Percentiles rank a stretch among this genome's conserved stretches.
Evolutionary conservation across 30 jellyfish, hydroid and myxozoan genomes (phyloP).

Genomic region (Nemopilema nomurai): DNA sequence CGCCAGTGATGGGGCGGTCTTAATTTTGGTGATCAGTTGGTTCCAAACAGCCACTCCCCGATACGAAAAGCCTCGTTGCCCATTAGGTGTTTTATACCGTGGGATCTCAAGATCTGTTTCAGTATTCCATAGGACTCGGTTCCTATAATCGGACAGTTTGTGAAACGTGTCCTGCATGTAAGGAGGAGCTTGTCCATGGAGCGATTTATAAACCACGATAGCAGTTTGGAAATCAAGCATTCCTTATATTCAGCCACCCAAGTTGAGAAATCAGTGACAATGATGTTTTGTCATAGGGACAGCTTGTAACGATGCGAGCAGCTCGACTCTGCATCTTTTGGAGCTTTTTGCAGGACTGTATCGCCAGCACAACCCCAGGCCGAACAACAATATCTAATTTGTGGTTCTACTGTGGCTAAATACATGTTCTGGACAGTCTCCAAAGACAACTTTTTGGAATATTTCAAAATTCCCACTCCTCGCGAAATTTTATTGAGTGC

Average conservation of each 20-base stretch:
- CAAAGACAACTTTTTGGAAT: conserved; percentile 8
- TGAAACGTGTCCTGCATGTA: conserved; percentile 33
- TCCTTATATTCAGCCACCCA: conserved; percentile 5
- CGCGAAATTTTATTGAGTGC: conserved; percentile 18
- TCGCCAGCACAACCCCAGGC: conserved; percentile 34
- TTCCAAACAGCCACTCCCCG: conserved; percentile 41
- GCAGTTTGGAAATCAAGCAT: conserved; percentile 39
- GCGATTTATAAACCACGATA: conserved; percentile 22
- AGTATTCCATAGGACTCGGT: conserved; percentile 24
- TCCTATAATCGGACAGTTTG: conserved; percentile 36
- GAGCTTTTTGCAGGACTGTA: conserved; percentile 1
- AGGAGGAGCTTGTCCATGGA: conserved; percentile 43
- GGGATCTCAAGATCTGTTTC: conserved; percentile 24
- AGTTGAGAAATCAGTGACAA: background rate
- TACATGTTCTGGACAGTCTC: conserved; percentile 6
- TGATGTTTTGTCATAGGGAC: conserved; percentile 2
- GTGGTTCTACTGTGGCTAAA: conserved; percentile 1
- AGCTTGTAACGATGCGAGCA: conserved; percentile 10
- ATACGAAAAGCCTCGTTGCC: conserved; percentile 45
- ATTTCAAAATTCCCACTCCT: conserved; percentile 13
- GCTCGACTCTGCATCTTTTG: conserved; percentile 10
- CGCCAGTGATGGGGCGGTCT: background rate
- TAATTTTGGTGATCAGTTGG: conserved; percentile 27
- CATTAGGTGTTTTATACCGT: conserved; percentile 9
- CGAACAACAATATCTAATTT: conserved; percentile 12